phyloP scores from a whole-genome alignment of 2,797 vertebrate species.

The Antennarius maculatus region DNA sequence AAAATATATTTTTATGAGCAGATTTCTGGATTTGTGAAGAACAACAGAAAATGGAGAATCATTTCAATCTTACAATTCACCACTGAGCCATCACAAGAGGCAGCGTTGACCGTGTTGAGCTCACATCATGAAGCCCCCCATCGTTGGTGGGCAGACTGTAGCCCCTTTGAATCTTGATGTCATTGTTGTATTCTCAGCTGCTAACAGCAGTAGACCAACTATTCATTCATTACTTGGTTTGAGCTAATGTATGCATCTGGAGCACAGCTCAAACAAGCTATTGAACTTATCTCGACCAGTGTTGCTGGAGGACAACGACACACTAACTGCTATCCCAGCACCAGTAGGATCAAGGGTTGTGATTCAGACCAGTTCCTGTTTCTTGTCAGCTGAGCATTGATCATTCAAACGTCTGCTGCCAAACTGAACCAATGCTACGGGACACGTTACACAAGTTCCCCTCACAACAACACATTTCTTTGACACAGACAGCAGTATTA shows the following conservation, averaged over 20 bases:
- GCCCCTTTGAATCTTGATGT: background rate
- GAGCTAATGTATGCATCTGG: too few relatives aligned
- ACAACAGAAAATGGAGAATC: too few relatives aligned
- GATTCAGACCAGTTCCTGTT: constrained; percentile 13
- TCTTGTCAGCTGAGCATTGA: constrained; percentile 42
- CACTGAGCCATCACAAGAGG: background rate
- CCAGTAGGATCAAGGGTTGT: constrained; percentile 10
- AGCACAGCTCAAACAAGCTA: background rate
- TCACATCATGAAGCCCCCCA: background rate
- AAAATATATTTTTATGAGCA: too few relatives aligned
- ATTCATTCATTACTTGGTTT: background rate
- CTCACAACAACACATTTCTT: background rate
- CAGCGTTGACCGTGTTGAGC: background rate
- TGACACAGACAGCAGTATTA: background rate
- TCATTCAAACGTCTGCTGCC: constrained; percentile 49
- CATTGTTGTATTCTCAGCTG: background rate
- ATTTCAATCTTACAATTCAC: too few relatives aligned
- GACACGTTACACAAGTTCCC: constrained; percentile 39
- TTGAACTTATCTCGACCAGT: constrained; percentile 5
- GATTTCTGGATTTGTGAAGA: too few relatives aligned
- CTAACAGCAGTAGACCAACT: background rate
- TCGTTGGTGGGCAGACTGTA: too few relatives aligned
- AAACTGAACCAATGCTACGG: constrained; percentile 53
- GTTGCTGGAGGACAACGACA: constrained; percentile 64
- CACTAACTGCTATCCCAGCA: constrained; percentile 48